Evolutionary conservation across 2,888 invertebrate genomes (phyloP).

Genomic region (Melanophora roralis): DNA sequence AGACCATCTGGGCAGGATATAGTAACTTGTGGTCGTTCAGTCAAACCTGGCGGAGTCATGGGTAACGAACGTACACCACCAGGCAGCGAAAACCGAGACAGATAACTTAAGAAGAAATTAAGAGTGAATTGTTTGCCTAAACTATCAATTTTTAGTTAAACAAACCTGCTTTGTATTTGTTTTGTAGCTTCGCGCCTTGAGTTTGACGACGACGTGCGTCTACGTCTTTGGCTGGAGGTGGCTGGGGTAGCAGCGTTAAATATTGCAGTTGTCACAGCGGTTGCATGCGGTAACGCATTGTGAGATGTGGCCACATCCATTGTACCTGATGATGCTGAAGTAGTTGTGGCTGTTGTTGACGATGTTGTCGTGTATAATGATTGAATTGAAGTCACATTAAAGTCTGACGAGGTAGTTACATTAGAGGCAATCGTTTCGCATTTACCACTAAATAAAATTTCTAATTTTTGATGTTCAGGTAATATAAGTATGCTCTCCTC

Average conservation of each 20-base stretch:
- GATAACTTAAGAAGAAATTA: slow-evolving; percentile 64
- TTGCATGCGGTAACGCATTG: slow-evolving; percentile 28
- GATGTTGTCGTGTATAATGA: slow-evolving; percentile 14
- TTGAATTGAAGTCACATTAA: slow-evolving; percentile 28
- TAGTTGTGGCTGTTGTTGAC: neutral
- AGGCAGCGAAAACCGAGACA: slow-evolving; percentile 72
- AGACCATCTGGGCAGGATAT: slow-evolving; percentile 77
- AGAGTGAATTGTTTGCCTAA: neutral
- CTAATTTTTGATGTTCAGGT: slow-evolving; percentile 72
- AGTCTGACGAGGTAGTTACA: slow-evolving; percentile 50
- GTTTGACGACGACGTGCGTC: slow-evolving; percentile 73
- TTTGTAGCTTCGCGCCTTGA: slow-evolving; percentile 72
- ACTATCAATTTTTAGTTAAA: neutral
- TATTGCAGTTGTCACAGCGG: slow-evolving; percentile 4
- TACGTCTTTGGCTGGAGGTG: slow-evolving; percentile 68
- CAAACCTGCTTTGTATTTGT: slow-evolving; percentile 70
- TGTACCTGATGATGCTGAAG: slow-evolving; percentile 18
- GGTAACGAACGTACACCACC: slow-evolving; percentile 74
- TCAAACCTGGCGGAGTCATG: slow-evolving; percentile 79
- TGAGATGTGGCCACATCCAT: slow-evolving; percentile 31
- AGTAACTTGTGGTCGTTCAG: slow-evolving; percentile 73
- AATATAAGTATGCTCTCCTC: slow-evolving; percentile 73
- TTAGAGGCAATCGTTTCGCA: slow-evolving; percentile 67
- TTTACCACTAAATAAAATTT: slow-evolving; percentile 71
- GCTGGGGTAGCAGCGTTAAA: slow-evolving; percentile 45